These are phyloP conservation scores for Tringa solitaria DNA, from an alignment of 2,113 vertebrate species.

Conservation along the genomic window DNA sequence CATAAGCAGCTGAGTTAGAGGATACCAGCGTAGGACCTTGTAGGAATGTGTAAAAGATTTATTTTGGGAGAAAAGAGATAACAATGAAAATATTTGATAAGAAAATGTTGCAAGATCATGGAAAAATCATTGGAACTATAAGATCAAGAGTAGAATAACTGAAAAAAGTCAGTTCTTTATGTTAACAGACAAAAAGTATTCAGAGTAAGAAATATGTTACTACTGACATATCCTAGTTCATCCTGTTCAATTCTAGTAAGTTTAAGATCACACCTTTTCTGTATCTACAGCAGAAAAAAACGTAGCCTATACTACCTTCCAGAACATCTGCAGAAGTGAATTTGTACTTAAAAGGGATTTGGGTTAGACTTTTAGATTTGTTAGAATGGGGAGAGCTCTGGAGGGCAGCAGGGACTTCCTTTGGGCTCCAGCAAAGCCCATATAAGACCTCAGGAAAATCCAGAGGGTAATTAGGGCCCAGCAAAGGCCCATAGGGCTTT, in stretches of 20 bases:
- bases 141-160: background rate
- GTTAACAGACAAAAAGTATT: background rate
- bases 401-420: background rate
- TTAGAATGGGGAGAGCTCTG: background rate
- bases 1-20: background rate
- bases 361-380: background rate
- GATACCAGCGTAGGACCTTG: background rate
- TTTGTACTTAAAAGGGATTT: background rate
- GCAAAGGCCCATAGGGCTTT: background rate
- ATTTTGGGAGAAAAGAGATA: background rate
- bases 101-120: background rate
- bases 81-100: background rate
- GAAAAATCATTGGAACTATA: background rate
- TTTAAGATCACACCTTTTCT: no score
- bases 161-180: background rate
- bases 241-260: background rate
- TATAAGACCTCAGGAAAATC: no score
- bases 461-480: background rate
- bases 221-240: background rate
- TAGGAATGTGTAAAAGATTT: background rate
- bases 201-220: background rate
- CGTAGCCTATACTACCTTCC: accelerated
- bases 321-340: background rate
- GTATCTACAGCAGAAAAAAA: background rate
- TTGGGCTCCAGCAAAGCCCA: background rate